Percentiles rank a stretch among this genome's conserved stretches.
Conservation (phyloP, 2,888 invertebrate species). For the Notocelia uddmanniana region DNA sequence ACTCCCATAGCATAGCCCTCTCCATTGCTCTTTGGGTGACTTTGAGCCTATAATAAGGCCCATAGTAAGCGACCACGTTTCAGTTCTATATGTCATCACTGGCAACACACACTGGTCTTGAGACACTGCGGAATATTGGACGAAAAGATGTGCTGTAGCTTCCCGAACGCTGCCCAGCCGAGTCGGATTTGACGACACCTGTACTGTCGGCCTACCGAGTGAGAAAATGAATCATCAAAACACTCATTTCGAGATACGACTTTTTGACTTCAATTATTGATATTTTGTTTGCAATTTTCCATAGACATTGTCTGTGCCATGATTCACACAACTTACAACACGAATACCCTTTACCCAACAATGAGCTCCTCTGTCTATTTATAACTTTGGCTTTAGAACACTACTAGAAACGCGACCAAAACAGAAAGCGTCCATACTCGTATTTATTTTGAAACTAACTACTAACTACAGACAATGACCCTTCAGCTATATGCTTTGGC, state of each 20-base stretch:
- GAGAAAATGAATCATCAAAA: no score
- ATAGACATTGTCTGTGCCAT: background rate
- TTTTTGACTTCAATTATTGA: background rate
- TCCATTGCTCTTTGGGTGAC: no score
- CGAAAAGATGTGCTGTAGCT: no score
- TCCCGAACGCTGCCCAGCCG: no score
- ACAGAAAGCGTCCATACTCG: conserved; percentile 21
- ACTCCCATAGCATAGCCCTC: no score
- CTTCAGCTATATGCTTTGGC: conserved; percentile 38
- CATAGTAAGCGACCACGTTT: no score
- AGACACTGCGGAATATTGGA: no score
- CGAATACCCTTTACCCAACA: background rate
- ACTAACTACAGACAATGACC: conserved; percentile 40
- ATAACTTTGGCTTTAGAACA: background rate
- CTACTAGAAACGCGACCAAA: background rate
- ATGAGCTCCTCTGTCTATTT: background rate
- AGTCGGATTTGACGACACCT: no score
- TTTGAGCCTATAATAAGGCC: no score
- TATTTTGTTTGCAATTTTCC: background rate
- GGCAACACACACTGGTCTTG: no score
- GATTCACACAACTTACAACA: background rate
- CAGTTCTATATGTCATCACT: no score
- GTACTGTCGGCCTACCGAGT: no score
- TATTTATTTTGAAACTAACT: conserved; percentile 27
- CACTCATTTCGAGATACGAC: background rate